Conservation (phyloP, 2,888 invertebrate species). For the Agriotes lineatus region DNA sequence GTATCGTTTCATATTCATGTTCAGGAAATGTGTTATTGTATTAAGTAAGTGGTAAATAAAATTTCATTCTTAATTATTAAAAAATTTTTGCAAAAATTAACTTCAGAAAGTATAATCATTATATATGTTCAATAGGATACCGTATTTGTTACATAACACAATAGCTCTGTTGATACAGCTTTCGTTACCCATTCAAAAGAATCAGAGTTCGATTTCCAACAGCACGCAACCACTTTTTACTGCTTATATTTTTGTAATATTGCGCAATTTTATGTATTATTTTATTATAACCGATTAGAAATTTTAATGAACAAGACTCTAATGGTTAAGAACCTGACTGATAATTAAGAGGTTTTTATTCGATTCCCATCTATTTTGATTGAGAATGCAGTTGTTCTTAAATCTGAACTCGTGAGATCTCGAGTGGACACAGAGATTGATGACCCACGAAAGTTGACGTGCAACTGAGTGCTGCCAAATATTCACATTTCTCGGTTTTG, state of each 20-base stretch:
- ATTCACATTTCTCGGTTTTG: no score
- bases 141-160: neutral
- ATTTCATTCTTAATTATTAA: neutral
- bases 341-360: no score
- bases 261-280: slow-evolving; percentile 6
- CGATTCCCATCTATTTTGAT: no score
- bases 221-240: no score
- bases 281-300: slow-evolving; percentile 17
- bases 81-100: slow-evolving; percentile 4
- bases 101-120: neutral
- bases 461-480: no score
- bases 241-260: slow-evolving; percentile 16
- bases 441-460: no score
- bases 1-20: neutral
- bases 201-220: no score
- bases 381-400: no score
- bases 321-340: no score
- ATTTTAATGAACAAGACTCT: slow-evolving; percentile 26
- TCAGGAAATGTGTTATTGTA: slow-evolving; percentile 2
- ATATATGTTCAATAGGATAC: neutral
- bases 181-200: neutral
- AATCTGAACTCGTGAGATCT: no score
- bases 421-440: no score
- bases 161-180: neutral
- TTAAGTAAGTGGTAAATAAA: neutral